Base-by-base conservation (phyloP, 2,888 invertebrate species). In the Abrostola triplasia region DNA sequence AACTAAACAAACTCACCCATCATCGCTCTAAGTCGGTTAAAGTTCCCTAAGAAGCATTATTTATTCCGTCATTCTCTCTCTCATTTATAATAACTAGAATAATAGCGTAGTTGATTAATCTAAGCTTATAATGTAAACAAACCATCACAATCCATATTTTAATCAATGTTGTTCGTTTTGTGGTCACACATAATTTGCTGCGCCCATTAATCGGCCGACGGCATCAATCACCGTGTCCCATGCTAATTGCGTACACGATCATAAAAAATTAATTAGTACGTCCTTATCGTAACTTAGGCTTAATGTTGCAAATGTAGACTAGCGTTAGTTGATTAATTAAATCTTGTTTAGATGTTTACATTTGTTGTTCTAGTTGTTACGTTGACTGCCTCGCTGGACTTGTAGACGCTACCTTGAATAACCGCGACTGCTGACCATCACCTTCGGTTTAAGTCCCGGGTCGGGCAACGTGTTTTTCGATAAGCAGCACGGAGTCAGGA, bases 181-280 rank as follows among this genome's bases (percentile, higher is more conserved):
- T 77, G 76, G 73, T 88, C 87, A 88, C 89, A 87, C 83, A 79
- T 88, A 86, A 90, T 90, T 90, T 86, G 83, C 80, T 80, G 41
- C 83, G 83, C 84, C 80, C 78, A 79, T 83, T 83, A 79, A 83
- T 73, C 71, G 76, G 64, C 77, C 78, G 81, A 59, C 75, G 62
- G 66, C 62, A 73, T 76, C 80, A 82, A 88, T 82, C 82, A 84
- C 85, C 84, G 83, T 85, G 81, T 79, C 83, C 81, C 71, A 77
- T 77, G 82, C 91, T 92, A 92, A 93, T 93, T 93, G 89, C 85
- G 78, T 89, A 88, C 88, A 86, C 65, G 84, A 70, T 87, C 86
- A 86, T 92, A 90, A 92, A 92, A 92, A 86, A 86, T 79, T 92
- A 90, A 93, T 93, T 90, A 91, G 80, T 76, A 78, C 74, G 59